Evolutionary conservation across 2,888 invertebrate species (phyloP).

Genomic region (Iselma pallidipennis): DNA sequence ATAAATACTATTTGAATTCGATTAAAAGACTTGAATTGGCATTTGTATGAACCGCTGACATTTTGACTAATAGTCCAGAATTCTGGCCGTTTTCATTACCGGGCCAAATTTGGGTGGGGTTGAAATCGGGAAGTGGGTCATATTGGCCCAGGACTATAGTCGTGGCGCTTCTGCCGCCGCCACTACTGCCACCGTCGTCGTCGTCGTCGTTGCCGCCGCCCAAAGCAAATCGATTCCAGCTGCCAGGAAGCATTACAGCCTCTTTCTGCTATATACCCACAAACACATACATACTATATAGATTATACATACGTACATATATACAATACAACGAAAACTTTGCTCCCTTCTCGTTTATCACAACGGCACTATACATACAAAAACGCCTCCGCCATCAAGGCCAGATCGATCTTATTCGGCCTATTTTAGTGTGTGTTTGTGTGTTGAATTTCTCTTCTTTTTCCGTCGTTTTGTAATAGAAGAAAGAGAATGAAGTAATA

Average conservation of each 20-base stretch:
- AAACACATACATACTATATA: too few relatives aligned
- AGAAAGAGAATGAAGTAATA: neutral
- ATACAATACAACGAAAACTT: too few relatives aligned
- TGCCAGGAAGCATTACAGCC: conserved; percentile 17
- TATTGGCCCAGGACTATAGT: conserved; percentile 34
- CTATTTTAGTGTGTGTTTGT: neutral
- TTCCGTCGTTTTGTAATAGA: neutral
- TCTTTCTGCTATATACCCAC: too few relatives aligned
- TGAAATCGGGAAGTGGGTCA: conserved; percentile 36
- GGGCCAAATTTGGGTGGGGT: conserved; percentile 30
- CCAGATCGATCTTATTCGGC: neutral
- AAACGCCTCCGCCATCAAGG: neutral
- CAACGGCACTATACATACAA: too few relatives aligned
- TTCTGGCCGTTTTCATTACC: conserved; percentile 20
- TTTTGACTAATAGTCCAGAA: neutral
- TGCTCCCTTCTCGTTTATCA: too few relatives aligned
- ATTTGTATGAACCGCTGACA: neutral
- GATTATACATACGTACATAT: too few relatives aligned
- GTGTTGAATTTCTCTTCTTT: too few relatives aligned
- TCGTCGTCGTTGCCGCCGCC: conserved; percentile 26
- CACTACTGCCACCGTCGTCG: neutral
- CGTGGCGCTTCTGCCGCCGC: conserved; percentile 29
- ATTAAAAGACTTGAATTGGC: too few relatives aligned
- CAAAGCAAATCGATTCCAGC: conserved; percentile 28
- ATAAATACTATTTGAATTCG: neutral